Base-by-base conservation (phyloP, 2,888 invertebrate genomes). In the Arrhopalites spinosus region DNA sequence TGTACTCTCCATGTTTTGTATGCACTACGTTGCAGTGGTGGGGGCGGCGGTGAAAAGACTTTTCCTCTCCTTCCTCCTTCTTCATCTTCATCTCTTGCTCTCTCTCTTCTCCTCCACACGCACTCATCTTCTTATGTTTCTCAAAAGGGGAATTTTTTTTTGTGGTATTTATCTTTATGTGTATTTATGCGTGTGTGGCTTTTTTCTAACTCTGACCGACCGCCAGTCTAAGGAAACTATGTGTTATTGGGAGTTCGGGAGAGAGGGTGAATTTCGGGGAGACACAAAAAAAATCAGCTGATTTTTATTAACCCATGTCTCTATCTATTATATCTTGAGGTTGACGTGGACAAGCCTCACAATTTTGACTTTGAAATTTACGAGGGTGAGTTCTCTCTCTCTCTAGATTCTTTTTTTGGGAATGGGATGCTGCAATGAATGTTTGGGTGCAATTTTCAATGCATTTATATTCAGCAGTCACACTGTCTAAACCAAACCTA, bases 1-100 rank as follows among this genome's bases (percentile, higher is more conserved):
- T 29, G 5, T 25, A 20, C 45, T 15, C 59, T 59, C 25, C 15
- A 25, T 59, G 59, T 59, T 59, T 59, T 59, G 59, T 59, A 59
- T 59, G 59, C 59, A 25, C 25, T 20, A 25, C 59, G 59, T 27
- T 27, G 20, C 59, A 23, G 13, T 23, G 27, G 59, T 20, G 59
- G 13, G 59, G 59, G 29, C 20, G 56, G 30, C 50, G 36, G 56
- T 72, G 61, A 72, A 72, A 72, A 63, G 61, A 43, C 45, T 68
- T 68, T 25, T 68, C n/a, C n/a, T 67, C 43, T 36, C n/a, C 45
- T 72, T 56, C 59, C 56, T 69, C 17, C 47, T 47, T 43, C 66
- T 36, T 66, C n/a, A n/a, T 2, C 36, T 30, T 36, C 8, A 8
- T 66, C 11, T 66, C 20, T 66, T 13, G 3, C 29, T 61, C 61